Base-by-base conservation (phyloP, 1,140 invertebrate genomes). In the Aphelenchoides fujianensis region DNA sequence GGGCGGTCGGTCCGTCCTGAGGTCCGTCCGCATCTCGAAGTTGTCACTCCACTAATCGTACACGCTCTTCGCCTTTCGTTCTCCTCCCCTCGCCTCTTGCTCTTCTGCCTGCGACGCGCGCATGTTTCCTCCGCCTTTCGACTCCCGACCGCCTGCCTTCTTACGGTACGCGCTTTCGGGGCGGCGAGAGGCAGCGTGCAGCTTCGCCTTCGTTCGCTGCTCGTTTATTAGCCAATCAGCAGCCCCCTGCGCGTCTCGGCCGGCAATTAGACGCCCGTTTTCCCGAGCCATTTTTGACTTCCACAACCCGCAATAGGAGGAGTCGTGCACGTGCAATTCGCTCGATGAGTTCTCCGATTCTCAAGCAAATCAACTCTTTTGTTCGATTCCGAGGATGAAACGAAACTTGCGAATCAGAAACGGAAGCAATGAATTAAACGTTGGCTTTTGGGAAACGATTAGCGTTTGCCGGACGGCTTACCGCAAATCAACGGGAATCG, bases 171-270 rank as follows among this genome's bases (percentile, higher is more conserved):
- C n/a, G n/a, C n/a, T n/a, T n/a, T n/a, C n/a, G n/a, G n/a, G n/a
- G n/a, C n/a, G n/a, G n/a, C n/a, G n/a, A n/a, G n/a, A n/a, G n/a
- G n/a, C n/a, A n/a, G n/a, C n/a, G 41, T 12, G 12, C 41, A 48
- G 23, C 41, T 48, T 48, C 12, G 41, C 41, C 12, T 48, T 12
- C 41, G 12, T 23, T 23, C 23, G 12, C 57, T 53, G 9, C 5
- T 5, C 30, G 62, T 19, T 66, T 52, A 66, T 66, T 66, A 66
- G 62, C 62, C 62, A 66, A 66, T 66, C 62, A 66, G 19, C 31
- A 61, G 62, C 16, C 62, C 16, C 16, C 16, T 12, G 53, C 41
- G 41, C 41, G 41, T 23, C 41, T 61, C 57, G 57, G 57, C 57
- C 16, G 57, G 62, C 62, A 66, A 66, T 66, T 66, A 66, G 62